A percentile compares a stretch with the other conserved stretches of the same genome.
Evolutionary conservation across 2,797 vertebrate genomes (phyloP).

Genomic region (Zenarchopterus dispar): DNA sequence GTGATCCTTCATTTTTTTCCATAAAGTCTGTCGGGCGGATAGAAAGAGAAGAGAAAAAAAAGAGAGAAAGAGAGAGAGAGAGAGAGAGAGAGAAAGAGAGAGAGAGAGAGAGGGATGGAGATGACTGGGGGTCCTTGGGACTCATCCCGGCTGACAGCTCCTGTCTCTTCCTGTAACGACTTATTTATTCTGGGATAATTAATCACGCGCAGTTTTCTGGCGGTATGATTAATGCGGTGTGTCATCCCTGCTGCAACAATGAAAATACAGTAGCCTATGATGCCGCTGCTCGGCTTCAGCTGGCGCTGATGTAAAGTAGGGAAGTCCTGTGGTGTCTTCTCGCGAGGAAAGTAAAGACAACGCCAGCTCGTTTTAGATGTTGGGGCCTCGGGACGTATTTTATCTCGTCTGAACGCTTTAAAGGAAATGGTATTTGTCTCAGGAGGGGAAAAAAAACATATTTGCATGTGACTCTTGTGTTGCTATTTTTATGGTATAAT

Average conservation of each 20-base stretch:
- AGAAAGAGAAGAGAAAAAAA: neutral
- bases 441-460: too few relatives aligned
- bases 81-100: constrained; percentile 16
- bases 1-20: constrained; percentile 11
- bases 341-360: too few relatives aligned
- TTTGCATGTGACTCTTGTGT: neutral
- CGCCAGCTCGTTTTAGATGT: too few relatives aligned
- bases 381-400: too few relatives aligned
- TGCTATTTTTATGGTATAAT: neutral
- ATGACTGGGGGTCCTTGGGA: constrained; percentile 59
- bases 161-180: constrained; percentile 78
- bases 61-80: constrained; percentile 20
- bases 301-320: neutral
- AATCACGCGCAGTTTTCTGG: constrained; percentile 73
- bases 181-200: constrained; percentile 85
- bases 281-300: constrained; percentile 4
- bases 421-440: too few relatives aligned
- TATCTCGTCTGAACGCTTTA: too few relatives aligned
- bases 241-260: constrained; percentile 61
- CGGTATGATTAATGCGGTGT: constrained; percentile 79
- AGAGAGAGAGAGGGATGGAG: constrained; percentile 17
- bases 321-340: too few relatives aligned
- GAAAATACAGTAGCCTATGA: constrained; percentile 35
- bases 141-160: constrained; percentile 72
- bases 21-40: constrained; percentile 28